Conservation (phyloP, 2,113 vertebrate genomes). For the Spilogale gracilis region DNA sequence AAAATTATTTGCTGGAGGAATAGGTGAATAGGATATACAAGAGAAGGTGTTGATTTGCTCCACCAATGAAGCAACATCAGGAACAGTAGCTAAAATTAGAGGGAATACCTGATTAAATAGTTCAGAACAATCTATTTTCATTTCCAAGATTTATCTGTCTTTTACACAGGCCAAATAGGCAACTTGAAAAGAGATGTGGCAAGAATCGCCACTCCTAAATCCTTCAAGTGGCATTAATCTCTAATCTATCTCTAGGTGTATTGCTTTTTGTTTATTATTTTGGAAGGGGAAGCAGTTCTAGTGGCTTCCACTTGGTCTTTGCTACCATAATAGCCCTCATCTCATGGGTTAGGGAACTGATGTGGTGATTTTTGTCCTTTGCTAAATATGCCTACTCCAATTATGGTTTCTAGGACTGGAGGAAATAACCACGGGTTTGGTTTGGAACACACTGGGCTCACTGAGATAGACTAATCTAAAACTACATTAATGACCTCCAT, state of each 20-base stretch:
- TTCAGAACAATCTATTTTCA: neutral
- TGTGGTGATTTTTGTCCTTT: constrained; percentile 18
- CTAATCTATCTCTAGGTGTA: neutral
- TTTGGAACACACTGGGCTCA: neutral
- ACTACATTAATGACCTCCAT: neutral
- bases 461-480: neutral
- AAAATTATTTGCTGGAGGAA: neutral
- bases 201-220: neutral
- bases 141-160: neutral
- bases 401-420: neutral
- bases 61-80: neutral
- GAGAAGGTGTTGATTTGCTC: neutral
- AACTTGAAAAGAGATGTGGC: neutral
- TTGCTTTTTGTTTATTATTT: constrained; percentile 9
- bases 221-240: neutral
- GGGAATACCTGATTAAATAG: neutral
- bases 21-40: neutral
- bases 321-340: neutral
- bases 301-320: neutral
- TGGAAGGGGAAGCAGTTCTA: neutral
- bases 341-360: neutral
- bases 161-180: neutral
- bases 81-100: neutral
- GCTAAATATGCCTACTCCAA: neutral
- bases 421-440: neutral